phyloP scores from a whole-genome alignment of 2,888 invertebrate species.

The Phorcus lineatus region DNA sequence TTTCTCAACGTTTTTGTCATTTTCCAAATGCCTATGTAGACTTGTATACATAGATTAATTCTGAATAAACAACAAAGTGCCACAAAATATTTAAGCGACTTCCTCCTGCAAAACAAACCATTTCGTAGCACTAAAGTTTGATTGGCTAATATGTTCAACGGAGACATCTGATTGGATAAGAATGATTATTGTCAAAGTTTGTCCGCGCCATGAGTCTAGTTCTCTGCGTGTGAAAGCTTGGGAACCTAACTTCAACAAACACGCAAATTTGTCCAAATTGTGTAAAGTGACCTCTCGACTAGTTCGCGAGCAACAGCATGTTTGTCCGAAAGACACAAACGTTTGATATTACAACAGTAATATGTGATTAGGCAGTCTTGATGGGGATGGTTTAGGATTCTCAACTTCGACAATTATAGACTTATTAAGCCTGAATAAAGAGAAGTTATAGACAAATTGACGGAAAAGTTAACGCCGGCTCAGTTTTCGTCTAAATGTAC shows the following conservation, averaged over 20 bases:
- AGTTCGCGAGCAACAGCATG: neutral
- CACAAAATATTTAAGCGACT: too few species aligned
- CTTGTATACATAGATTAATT: too few species aligned
- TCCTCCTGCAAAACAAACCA: too few species aligned
- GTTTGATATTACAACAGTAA: constrained; percentile 21
- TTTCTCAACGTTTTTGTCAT: too few species aligned
- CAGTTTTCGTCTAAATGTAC: neutral
- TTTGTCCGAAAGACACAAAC: neutral
- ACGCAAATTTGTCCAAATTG: constrained; percentile 25
- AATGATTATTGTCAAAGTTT: neutral
- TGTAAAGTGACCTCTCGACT: constrained; percentile 12
- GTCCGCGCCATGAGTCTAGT: neutral
- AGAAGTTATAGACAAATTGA: neutral
- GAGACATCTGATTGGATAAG: neutral
- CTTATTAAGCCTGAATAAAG: constrained; percentile 18
- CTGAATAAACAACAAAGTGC: too few species aligned
- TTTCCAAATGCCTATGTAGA: too few species aligned
- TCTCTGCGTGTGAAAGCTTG: neutral
- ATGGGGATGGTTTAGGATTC: neutral
- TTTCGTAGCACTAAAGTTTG: neutral
- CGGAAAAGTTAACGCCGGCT: neutral
- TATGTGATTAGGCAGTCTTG: neutral
- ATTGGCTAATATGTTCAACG: neutral
- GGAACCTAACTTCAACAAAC: constrained; percentile 23
- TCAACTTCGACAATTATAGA: neutral